A percentile compares a stretch with the other conserved stretches of the same genome.
Conservation (phyloP, 2,888 invertebrate species). For the Lapara coniferarum region DNA sequence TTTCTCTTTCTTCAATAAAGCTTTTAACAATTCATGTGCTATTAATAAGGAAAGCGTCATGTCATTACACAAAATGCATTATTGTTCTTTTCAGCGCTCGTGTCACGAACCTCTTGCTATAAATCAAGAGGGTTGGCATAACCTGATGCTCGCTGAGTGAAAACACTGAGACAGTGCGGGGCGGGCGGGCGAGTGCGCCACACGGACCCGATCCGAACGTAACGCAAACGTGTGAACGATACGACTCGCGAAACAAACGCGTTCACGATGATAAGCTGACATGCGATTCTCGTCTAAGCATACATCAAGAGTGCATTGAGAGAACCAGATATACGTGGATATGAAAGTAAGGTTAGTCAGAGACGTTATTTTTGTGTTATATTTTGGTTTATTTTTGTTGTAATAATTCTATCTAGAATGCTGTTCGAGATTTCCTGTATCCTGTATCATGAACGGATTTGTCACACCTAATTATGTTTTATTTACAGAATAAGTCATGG, state of each 20-base stretch:
- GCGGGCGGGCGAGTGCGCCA: constrained; percentile 64
- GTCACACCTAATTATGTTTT: background rate
- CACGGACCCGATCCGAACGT: constrained; percentile 46
- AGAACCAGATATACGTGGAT: background rate
- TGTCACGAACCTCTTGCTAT: constrained; percentile 60
- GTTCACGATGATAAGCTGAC: constrained; percentile 53
- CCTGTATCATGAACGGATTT: background rate
- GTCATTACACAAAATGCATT: constrained; percentile 62
- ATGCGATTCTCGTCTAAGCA: constrained; percentile 54
- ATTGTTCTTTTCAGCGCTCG: constrained; percentile 63
- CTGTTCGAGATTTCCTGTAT: too few relatives aligned
- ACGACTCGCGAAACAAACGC: constrained; percentile 43
- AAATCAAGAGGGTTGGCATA: constrained; percentile 68
- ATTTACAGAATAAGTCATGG: constrained; percentile 56
- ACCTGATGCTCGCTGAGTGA: constrained; percentile 44
- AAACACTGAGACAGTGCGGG: constrained; percentile 58
- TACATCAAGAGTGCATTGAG: constrained; percentile 16
- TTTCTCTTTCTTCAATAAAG: too few relatives aligned
- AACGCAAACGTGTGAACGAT: constrained; percentile 48
- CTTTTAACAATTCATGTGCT: background rate
- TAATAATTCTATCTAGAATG: too few relatives aligned
- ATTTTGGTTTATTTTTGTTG: constrained; percentile 6
- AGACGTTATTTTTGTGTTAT: background rate
- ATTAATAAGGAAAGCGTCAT: constrained; percentile 42
- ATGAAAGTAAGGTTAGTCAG: constrained; percentile 11